Conservation (phyloP, 2,797 vertebrate genomes). For the Dromococcyx pavoninus region DNA sequence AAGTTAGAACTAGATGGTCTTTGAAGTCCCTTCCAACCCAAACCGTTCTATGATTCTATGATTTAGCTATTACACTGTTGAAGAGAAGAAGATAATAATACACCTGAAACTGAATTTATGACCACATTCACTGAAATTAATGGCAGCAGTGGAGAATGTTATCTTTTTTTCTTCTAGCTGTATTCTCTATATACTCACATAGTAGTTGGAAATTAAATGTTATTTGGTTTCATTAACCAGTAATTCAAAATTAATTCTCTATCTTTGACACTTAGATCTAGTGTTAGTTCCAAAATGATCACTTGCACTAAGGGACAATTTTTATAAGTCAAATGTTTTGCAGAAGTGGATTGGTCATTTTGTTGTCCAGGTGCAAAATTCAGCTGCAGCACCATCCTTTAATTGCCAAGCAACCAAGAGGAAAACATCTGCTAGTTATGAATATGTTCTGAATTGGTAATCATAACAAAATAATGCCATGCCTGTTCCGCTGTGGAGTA, state of each 20-base stretch:
- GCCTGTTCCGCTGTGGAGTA: background rate
- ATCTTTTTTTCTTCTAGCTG: background rate
- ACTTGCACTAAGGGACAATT: background rate
- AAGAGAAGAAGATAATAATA: background rate
- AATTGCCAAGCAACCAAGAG: slow-evolving; percentile 59
- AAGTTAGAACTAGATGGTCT: too few species aligned
- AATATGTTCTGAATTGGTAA: slow-evolving; percentile 59
- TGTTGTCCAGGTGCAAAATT: slow-evolving; percentile 52
- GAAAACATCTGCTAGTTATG: slow-evolving; percentile 55
- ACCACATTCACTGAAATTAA: background rate
- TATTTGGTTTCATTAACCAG: background rate
- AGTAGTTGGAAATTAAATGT: background rate
- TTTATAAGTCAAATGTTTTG: slow-evolving; percentile 23
- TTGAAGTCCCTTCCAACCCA: too few species aligned
- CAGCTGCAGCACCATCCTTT: slow-evolving; percentile 53
- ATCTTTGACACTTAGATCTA: background rate
- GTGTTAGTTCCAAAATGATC: background rate
- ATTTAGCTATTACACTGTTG: background rate
- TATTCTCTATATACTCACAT: background rate
- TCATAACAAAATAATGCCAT: slow-evolving; percentile 47
- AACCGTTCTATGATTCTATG: too few species aligned
- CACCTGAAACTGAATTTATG: background rate
- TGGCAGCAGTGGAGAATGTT: background rate
- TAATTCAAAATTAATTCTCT: background rate
- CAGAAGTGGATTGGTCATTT: background rate